phyloP scores from a whole-genome alignment of 2,888 invertebrate species.

The Chloroclystis v-ata region DNA sequence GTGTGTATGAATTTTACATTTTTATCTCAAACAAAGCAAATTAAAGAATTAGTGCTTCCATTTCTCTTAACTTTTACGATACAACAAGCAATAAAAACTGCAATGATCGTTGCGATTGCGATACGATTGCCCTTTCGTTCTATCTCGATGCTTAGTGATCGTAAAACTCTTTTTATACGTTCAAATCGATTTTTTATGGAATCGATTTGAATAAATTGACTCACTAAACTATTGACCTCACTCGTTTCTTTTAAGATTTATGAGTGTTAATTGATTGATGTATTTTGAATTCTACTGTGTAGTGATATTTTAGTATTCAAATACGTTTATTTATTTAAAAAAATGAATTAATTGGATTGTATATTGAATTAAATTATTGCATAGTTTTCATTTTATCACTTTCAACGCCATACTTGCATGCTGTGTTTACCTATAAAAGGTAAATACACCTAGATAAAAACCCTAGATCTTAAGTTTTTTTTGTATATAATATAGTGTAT shows the following conservation, averaged over 20 bases:
- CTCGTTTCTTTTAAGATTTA: conserved; percentile 32
- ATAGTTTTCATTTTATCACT: too few species aligned
- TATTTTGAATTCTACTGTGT: conserved; percentile 7
- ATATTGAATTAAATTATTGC: too few species aligned
- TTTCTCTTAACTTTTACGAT: conserved; percentile 4
- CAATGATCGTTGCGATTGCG: conserved; percentile 19
- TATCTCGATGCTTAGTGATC: conserved; percentile 25
- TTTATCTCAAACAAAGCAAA: too few species aligned
- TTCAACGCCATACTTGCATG: too few species aligned
- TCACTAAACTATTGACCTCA: conserved; percentile 42
- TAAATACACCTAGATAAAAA: too few species aligned
- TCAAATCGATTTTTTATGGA: conserved; percentile 28
- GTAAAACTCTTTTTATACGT: conserved; percentile 24
- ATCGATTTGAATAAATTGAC: conserved; percentile 38
- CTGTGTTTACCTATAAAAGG: too few species aligned
- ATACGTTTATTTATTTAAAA: too few species aligned
- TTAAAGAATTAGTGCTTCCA: neutral
- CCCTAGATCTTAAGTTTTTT: too few species aligned
- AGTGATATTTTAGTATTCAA: too few species aligned
- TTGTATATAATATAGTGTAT: too few species aligned
- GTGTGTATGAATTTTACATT: too few species aligned
- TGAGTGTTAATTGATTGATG: conserved; percentile 33
- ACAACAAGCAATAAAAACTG: conserved; percentile 19
- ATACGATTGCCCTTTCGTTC: conserved; percentile 25
- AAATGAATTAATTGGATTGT: too few species aligned